Percentiles rank a stretch among this genome's conserved stretches.
Evolutionary conservation across 2,113 vertebrate genomes (phyloP).

Genomic region (Vombatus ursinus): DNA sequence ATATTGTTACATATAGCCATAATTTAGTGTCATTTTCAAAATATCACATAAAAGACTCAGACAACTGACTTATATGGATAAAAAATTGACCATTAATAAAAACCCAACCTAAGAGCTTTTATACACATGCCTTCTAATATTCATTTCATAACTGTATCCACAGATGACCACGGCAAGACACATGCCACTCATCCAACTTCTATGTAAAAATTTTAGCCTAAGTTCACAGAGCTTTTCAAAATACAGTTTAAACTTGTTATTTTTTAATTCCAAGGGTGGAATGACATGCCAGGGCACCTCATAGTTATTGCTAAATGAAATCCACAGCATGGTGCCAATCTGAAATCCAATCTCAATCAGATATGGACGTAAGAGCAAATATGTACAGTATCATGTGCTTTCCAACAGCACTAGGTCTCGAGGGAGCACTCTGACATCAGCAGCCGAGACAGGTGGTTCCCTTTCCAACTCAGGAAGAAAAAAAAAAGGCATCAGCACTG

Average conservation of each 20-base stretch:
- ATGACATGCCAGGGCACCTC: slow-evolving; percentile 81
- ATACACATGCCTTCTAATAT: slow-evolving; percentile 40
- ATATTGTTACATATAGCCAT: not conserved
- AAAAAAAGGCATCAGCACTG: slow-evolving; percentile 69
- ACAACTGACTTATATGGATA: not conserved
- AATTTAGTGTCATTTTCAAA: not conserved
- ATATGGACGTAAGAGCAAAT: slow-evolving; percentile 82
- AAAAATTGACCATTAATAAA: not conserved
- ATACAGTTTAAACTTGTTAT: slow-evolving; percentile 73
- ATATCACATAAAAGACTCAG: not conserved
- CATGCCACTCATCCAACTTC: slow-evolving; percentile 78
- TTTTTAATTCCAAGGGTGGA: slow-evolving; percentile 81
- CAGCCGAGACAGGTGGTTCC: slow-evolving; percentile 84
- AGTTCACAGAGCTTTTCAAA: slow-evolving; percentile 71
- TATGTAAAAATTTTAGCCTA: slow-evolving; percentile 72
- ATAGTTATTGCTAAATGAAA: slow-evolving; percentile 73
- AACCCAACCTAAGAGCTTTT: not conserved
- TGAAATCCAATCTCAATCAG: slow-evolving; percentile 80
- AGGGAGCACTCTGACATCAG: slow-evolving; percentile 85
- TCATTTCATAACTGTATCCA: slow-evolving; percentile 64
- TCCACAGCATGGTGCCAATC: slow-evolving; percentile 67
- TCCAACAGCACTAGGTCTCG: slow-evolving; percentile 79
- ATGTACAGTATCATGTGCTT: slow-evolving; percentile 83
- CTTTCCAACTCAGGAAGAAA: slow-evolving; percentile 79
- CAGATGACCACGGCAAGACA: slow-evolving; percentile 34